Base-by-base conservation (phyloP, 2,113 vertebrate genomes). In the Thymallus thymallus region DNA sequence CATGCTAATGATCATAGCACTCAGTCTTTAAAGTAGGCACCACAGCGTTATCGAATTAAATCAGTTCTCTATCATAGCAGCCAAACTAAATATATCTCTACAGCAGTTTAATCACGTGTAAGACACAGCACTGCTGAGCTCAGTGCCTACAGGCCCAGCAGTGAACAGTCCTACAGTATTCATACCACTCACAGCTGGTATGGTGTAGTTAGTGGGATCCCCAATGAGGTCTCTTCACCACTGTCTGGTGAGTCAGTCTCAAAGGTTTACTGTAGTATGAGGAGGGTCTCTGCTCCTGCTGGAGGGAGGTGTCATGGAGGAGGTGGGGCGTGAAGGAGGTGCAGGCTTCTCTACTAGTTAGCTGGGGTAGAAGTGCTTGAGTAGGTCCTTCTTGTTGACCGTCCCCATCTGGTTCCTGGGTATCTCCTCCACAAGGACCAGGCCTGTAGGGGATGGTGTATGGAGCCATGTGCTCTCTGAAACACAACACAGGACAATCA, bases 351-450 rank as follows among this genome's bases (percentile, higher is more conserved):
- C 64, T 24, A 66, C 23, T 23, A 45, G 4, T 45, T 73, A 81
- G 16, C 58, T 0, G 1, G 86, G 83, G 88, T 93, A 96, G 71
- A 98, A 95, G 16, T 82, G 93, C 35, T 78, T 83, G 83, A 97
- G 76, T 0, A 99, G 94, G 45, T 97, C 94, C 85, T 93, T 96
- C 91, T 99, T 99, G 91, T 98, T 97, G 88, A 98, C 89, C 84
- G 99, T 99, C 24, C 97, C 98, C 97, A 98, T 97, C 87, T 96
- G 96, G 86, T 99, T 98, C 83, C 96, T 92, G 0, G 96, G 97
- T 79, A 99, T 92, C 84, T 95, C 92, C 65, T 96, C 94, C 88
- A 99, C 94, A 88, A 96, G 88, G 35, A 97, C 84, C 76, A 99
- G 92, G 80, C 94, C 95, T 0, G 95, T 91, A 0, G 98, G n/a